phyloP scores from a whole-genome alignment of 2,888 invertebrate species.

The Drosophila mercatorum region DNA sequence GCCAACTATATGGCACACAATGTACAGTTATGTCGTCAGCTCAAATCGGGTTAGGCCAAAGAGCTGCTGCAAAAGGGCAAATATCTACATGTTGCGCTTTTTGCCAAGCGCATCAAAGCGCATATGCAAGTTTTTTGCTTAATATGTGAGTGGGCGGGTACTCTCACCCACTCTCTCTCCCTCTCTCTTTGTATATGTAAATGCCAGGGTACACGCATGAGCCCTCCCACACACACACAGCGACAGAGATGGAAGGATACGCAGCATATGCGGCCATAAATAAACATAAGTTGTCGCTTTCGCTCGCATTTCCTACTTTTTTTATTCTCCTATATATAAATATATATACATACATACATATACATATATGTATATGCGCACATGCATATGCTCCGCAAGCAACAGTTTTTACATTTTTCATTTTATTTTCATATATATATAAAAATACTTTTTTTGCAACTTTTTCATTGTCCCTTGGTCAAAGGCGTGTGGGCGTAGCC shows the following conservation, averaged over 20 bases:
- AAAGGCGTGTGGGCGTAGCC: constrained; percentile 43
- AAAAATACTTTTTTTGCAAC: constrained; percentile 15
- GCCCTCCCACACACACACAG: constrained; percentile 16
- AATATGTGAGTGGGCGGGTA: constrained; percentile 10
- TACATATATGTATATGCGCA: constrained; percentile 16
- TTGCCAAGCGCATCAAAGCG: constrained; percentile 12
- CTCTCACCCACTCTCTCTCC: background rate
- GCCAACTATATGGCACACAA: background rate
- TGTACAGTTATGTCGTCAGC: background rate
- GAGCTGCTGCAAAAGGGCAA: background rate
- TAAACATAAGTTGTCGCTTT: constrained; percentile 71
- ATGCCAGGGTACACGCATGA: constrained; percentile 27
- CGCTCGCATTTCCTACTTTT: constrained; percentile 35
- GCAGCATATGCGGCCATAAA: constrained; percentile 69
- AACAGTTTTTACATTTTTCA: constrained; percentile 53
- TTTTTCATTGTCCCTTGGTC: constrained; percentile 51
- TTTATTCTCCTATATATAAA: constrained; percentile 5
- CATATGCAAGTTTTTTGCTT: constrained; percentile 19
- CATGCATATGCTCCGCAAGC: constrained; percentile 46
- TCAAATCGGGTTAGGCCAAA: constrained; percentile 3
- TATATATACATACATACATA: constrained; percentile 1
- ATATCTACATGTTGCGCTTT: constrained; percentile 24
- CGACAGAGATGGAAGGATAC: constrained; percentile 14
- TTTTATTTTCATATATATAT: constrained; percentile 17
- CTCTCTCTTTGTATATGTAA: constrained; percentile 21